Percentiles rank a stretch among this genome's conserved stretches.
Conservation (phyloP, 2,113 vertebrate species). For the Aplodontia rufa region DNA sequence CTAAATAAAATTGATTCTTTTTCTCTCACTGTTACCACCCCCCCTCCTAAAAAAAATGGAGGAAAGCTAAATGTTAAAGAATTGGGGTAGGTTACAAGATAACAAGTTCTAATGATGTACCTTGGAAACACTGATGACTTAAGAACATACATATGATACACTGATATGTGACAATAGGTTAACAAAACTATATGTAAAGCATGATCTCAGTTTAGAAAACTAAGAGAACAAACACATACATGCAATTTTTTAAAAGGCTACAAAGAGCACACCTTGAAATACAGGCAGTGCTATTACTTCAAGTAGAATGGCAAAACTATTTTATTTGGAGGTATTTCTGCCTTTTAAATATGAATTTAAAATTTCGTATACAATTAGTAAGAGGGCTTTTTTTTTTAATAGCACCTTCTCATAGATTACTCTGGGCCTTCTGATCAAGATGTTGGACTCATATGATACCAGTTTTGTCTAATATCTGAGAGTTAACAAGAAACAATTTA, state of each 20-base stretch:
- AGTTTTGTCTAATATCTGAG: conserved; percentile 19
- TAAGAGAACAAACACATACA: not conserved
- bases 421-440: not conserved
- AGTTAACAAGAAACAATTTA: conserved; percentile 58
- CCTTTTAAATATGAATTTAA: not conserved
- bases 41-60: no score
- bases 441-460: not conserved
- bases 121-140: not conserved
- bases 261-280: not conserved
- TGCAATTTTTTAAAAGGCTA: not conserved
- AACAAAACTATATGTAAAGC: not conserved
- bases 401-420: not conserved
- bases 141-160: not conserved
- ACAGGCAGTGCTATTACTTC: not conserved
- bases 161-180: not conserved
- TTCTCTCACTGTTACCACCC: no score
- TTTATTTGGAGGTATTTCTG: not conserved
- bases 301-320: not conserved
- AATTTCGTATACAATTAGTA: not conserved
- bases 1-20: no score
- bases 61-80: not conserved
- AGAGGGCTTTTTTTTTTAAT: conserved; percentile 13
- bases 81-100: not conserved
- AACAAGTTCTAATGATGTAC: not conserved
- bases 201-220: not conserved